Conservation (phyloP, 2,888 invertebrate genomes). For the Drosophila aldrichi region DNA sequence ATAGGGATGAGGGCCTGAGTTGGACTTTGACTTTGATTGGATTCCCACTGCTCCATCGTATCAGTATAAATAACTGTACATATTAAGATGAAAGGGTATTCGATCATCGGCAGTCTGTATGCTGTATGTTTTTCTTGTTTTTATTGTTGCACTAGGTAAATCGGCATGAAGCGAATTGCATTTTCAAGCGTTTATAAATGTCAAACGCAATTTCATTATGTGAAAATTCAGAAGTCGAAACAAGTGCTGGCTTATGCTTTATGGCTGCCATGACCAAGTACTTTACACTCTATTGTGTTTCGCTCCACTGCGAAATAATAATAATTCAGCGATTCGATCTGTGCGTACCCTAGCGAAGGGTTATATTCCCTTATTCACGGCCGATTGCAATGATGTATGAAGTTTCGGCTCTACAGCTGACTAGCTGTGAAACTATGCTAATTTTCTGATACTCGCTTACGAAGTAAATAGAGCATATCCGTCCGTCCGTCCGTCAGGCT, state of each 20-base stretch:
- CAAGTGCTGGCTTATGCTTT: conserved; percentile 35
- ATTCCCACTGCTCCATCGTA: too few species aligned
- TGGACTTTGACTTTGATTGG: too few species aligned
- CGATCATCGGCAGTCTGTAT: neutral
- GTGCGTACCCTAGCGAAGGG: neutral
- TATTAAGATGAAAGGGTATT: neutral
- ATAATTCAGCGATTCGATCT: conserved; percentile 6
- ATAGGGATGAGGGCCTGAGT: too few species aligned
- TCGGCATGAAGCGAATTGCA: conserved; percentile 49
- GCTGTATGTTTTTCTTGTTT: neutral
- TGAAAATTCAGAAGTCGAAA: conserved; percentile 16
- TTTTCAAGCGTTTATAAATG: conserved; percentile 49
- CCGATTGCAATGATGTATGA: neutral
- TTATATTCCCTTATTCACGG: neutral
- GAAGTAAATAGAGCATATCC: neutral
- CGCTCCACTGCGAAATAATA: neutral
- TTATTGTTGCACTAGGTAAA: conserved; percentile 5
- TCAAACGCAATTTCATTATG: conserved; percentile 23
- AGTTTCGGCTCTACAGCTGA: neutral
- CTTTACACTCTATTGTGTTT: conserved; percentile 1
- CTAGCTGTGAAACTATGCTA: neutral
- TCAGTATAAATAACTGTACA: neutral
- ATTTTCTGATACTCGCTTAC: neutral
- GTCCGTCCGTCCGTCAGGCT: neutral
- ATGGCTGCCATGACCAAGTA: conserved; percentile 4